phyloP scores from a whole-genome alignment of 2,797 vertebrate species.

The Crocodylus rhombifer region DNA sequence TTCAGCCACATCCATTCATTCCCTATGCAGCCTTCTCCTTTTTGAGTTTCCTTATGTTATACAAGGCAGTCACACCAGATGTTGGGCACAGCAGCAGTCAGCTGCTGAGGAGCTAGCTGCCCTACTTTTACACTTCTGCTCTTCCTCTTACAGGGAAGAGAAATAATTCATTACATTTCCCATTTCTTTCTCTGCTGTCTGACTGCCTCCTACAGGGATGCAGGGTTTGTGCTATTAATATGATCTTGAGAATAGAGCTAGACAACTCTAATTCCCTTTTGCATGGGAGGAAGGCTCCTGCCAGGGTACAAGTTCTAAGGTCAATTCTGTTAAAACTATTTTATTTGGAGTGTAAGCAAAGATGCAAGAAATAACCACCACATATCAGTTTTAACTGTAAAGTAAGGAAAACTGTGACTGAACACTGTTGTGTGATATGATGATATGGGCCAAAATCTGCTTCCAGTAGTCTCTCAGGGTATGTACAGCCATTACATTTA shows the following conservation, averaged over 20 bases:
- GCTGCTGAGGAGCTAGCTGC: constrained; percentile 47
- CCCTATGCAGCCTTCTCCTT: not conserved
- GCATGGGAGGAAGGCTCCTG: constrained; percentile 28
- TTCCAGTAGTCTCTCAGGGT: not conserved
- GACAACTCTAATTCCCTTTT: constrained; percentile 31
- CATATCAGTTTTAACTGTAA: not conserved
- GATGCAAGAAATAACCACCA: fast-evolving
- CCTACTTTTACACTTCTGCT: constrained; percentile 7
- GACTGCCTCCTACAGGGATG: constrained; percentile 55
- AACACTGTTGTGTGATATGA: fast-evolving
- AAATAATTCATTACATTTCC: constrained; percentile 68
- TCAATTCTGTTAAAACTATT: not conserved
- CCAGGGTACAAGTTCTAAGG: constrained; percentile 3
- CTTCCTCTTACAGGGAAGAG: constrained; percentile 58
- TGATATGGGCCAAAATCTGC: fast-evolving
- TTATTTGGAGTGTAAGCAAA: constrained; percentile 30
- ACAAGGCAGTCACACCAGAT: not conserved
- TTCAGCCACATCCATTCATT: not conserved
- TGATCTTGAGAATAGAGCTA: not conserved
- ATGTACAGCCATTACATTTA: too few species aligned
- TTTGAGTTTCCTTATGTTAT: not conserved
- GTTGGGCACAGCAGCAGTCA: not conserved
- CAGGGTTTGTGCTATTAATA: constrained; percentile 50
- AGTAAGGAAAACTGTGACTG: not conserved
- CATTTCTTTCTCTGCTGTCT: constrained; percentile 66